Conservation (phyloP, 2,113 vertebrate genomes). For the Pygoscelis antarcticus region DNA sequence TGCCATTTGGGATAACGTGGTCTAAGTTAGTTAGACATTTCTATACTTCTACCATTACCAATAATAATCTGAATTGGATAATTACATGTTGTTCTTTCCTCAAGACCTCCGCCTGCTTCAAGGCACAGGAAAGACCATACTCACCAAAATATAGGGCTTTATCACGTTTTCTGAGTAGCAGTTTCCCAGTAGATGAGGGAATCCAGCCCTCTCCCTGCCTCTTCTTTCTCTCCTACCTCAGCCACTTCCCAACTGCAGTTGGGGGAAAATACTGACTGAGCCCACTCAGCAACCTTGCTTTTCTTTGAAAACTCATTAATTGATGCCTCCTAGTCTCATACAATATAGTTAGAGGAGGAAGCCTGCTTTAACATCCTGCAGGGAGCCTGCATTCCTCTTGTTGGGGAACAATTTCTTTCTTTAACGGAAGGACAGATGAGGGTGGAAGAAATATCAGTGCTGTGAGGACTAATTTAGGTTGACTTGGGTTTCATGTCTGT, state of each 20-base stretch:
- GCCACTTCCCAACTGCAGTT: neutral
- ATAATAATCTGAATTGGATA: neutral
- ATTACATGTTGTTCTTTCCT: neutral
- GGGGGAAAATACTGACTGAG: neutral
- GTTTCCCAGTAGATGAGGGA: neutral
- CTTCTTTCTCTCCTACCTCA: neutral
- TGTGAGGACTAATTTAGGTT: neutral
- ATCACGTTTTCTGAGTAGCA: neutral
- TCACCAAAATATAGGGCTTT: neutral
- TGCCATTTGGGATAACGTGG: accelerated
- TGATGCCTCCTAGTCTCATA: neutral
- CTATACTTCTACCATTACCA: neutral
- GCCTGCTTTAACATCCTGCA: neutral
- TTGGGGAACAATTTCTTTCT: neutral
- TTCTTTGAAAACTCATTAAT: neutral
- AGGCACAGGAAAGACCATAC: neutral
- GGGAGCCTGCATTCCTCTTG: neutral
- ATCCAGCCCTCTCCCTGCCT: neutral
- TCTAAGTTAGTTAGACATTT: neutral
- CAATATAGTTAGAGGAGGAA: neutral
- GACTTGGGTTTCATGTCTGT: neutral
- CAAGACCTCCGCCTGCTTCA: neutral
- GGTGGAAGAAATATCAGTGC: neutral
- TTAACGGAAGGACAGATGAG: neutral
- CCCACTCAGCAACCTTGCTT: neutral